Evolutionary conservation across 2,797 vertebrate species (phyloP).

Genomic region (Acropternis orthonyx): DNA sequence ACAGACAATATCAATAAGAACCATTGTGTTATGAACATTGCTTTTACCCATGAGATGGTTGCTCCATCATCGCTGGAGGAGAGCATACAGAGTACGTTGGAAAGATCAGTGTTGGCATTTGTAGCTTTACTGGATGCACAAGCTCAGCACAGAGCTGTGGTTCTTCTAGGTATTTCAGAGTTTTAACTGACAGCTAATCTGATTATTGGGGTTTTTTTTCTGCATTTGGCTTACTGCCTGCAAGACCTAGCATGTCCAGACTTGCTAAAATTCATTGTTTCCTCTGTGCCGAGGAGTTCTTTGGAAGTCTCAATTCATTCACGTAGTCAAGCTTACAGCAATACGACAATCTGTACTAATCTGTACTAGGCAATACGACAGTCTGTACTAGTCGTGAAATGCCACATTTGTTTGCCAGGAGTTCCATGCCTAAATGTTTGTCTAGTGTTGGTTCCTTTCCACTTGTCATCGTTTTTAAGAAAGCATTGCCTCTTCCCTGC

Average conservation of each 20-base stretch:
- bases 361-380: no score
- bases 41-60: neutral
- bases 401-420: neutral
- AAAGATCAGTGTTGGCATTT: neutral
- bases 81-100: neutral
- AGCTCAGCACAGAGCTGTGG: neutral
- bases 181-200: neutral
- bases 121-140: neutral
- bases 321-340: neutral
- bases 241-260: neutral
- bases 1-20: neutral
- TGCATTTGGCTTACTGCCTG: neutral
- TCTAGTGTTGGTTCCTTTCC: neutral
- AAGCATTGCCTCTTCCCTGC: neutral
- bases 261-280: neutral
- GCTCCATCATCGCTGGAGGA: neutral
- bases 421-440: neutral
- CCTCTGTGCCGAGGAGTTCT: neutral
- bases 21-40: accelerated
- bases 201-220: neutral
- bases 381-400: neutral
- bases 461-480: neutral
- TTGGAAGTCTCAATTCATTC: accelerated
- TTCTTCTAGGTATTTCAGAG: neutral
- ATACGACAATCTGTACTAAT: no score